Evolutionary conservation across 2,888 invertebrate genomes (phyloP), one percentile per base, ranked within the genome.

Genomic region (Sympetrum striolatum): DNA sequence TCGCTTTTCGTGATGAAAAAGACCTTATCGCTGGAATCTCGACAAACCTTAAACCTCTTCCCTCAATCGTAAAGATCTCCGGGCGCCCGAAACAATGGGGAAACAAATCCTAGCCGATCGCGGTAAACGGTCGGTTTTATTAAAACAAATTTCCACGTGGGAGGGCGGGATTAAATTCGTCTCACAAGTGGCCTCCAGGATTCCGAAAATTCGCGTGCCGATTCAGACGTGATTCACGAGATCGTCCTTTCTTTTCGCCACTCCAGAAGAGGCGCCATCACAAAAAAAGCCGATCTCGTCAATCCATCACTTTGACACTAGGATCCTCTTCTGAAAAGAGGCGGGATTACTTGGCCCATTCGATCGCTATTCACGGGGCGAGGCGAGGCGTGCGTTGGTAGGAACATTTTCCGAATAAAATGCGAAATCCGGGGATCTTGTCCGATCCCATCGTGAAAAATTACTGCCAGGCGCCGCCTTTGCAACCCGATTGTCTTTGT

Each of bases 301-400:
- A 22, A 48, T 86, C 86, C 86, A 86, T 86, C 86, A 86, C 86
- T 86, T 86, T 86, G 86, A 86, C 86, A 86, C 60, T 86, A 86
- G 86, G 86, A 86, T 86, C 37, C 60, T 53, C 60, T 35, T 35
- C 60, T 35, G 58, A 48, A 60, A 60, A 60, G 86, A 35, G 5
- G 82, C 53, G 35, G 31, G 15, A 53, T 10, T 31, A 25, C 31
- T 53, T 64, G 22, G 64, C 64, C 82, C 35, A n/a, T 60, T 86
- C 37, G 86, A 86, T 86, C 86, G 37, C 86, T 58, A 37, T 86
- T 37, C 86, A 60, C 58, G 64, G 53, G 60, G 37, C 64, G 25
- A 60, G 35, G 53, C 82, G 82, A 35, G 58, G 82, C 82, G 82
- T 82, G 82, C 82, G 31, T 82, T 35, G 82, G 53, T 35, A 14